phyloP scores from a whole-genome alignment of 2,888 invertebrate species.

The Arenicola marina region DNA sequence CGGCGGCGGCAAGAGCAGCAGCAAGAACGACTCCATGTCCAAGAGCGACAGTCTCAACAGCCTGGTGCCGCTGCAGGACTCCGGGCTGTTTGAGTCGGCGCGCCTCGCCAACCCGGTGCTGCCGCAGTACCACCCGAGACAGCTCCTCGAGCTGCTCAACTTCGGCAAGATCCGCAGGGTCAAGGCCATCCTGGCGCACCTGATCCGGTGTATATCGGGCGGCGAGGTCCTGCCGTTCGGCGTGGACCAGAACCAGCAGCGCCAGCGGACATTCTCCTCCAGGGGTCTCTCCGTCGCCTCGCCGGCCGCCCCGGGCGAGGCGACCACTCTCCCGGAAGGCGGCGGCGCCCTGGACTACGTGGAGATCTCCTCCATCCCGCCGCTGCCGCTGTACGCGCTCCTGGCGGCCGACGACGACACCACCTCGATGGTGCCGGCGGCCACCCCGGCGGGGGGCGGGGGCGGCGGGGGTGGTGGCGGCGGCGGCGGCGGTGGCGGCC shows the following conservation, averaged over 20 bases:
- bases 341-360: conserved; percentile 64
- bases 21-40: conserved; percentile 21
- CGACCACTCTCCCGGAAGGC: conserved; percentile 38
- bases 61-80: conserved; percentile 51
- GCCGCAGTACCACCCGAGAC: conserved; percentile 99
- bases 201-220: conserved; percentile 75
- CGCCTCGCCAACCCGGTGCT: conserved; percentile 95
- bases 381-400: conserved; percentile 93
- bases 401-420: conserved; percentile 80
- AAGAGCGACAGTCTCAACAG: conserved; percentile 49
- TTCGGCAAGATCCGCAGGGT: conserved; percentile 96
- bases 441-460: background rate
- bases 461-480: background rate
- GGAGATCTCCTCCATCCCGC: conserved; percentile 97
- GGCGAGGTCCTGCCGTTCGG: conserved; percentile 37
- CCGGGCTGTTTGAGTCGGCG: conserved; percentile 88
- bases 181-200: conserved; percentile 94
- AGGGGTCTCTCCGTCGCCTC: conserved; percentile 12
- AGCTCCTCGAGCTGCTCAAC: conserved; percentile 95
- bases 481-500: background rate
- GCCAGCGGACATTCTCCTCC: background rate
- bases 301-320: conserved; percentile 18
- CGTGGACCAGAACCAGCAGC: conserved; percentile 11
- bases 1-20: background rate
- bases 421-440: conserved; percentile 4